phyloP scores from a whole-genome alignment of 1,140 invertebrate genomes.

The Meloidogyne hapla region DNA sequence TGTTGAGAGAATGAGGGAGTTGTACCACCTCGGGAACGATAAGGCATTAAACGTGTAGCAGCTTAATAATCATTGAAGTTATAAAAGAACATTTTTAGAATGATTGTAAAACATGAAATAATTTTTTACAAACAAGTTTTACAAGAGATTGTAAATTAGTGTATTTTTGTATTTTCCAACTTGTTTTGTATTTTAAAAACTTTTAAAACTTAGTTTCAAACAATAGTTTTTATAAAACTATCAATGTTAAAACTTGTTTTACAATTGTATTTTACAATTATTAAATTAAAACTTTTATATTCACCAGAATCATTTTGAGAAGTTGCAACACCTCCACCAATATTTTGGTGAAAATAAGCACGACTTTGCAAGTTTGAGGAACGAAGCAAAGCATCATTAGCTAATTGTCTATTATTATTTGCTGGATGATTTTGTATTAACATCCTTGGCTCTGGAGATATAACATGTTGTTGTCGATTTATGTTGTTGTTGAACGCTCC shows the following conservation, averaged over 20 bases:
- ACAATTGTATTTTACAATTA: too few species aligned
- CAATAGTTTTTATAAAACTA: too few species aligned
- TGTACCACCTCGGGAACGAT: slow-evolving; percentile 15
- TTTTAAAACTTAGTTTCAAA: too few species aligned
- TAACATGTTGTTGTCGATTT: slow-evolving; percentile 9
- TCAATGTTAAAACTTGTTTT: too few species aligned
- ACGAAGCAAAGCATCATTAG: slow-evolving; percentile 17
- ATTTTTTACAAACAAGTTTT: not conserved
- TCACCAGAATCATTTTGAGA: slow-evolving; percentile 6
- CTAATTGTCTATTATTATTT: not conserved
- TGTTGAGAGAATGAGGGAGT: not conserved
- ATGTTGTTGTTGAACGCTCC: slow-evolving; percentile 2
- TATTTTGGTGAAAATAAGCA: slow-evolving; percentile 27
- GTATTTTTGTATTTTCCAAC: too few species aligned
- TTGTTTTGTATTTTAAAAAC: too few species aligned
- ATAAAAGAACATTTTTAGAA: not conserved
- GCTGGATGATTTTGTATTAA: not conserved
- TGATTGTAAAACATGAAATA: not conserved
- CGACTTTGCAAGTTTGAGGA: slow-evolving; percentile 32
- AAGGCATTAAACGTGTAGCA: slow-evolving; percentile 10
- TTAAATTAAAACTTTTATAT: too few species aligned
- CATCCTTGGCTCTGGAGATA: slow-evolving; percentile 25
- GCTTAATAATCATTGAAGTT: slow-evolving; percentile 1
- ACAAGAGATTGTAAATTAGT: too few species aligned
- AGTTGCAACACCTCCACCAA: not conserved